phyloP scores from a whole-genome alignment of 2,113 vertebrate genomes.

The Heterocephalus glaber region DNA sequence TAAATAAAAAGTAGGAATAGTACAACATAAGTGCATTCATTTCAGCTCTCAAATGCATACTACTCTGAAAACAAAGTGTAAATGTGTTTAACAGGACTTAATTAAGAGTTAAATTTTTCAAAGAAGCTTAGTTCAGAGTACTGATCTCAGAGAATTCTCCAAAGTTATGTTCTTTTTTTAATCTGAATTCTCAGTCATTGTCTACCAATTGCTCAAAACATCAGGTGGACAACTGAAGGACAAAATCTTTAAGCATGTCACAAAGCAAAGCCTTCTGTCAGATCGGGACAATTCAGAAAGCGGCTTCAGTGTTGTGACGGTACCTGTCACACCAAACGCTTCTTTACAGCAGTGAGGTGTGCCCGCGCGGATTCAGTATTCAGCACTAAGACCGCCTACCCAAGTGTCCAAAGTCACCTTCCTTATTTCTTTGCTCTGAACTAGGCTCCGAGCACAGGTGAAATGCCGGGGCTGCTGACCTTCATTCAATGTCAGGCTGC shows the following conservation, averaged over 20 bases:
- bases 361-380: background rate
- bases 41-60: background rate
- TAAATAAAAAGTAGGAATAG: background rate
- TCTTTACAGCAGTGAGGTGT: background rate
- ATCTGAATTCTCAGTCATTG: background rate
- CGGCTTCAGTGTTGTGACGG: background rate
- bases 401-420: background rate
- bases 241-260: background rate
- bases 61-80: background rate
- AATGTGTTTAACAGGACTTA: background rate
- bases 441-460: background rate
- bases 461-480: conserved; percentile 33
- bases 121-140: background rate
- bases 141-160: background rate
- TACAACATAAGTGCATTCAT: background rate
- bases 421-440: background rate
- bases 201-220: background rate
- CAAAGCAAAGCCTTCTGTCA: background rate
- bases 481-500: conserved; percentile 56
- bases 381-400: background rate
- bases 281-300: background rate
- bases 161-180: background rate
- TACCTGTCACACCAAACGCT: background rate
- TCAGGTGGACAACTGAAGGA: background rate
- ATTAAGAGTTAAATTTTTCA: background rate